Conservation (phyloP, 1,140 invertebrate species). For the Gonioctena quinquepunctata region DNA sequence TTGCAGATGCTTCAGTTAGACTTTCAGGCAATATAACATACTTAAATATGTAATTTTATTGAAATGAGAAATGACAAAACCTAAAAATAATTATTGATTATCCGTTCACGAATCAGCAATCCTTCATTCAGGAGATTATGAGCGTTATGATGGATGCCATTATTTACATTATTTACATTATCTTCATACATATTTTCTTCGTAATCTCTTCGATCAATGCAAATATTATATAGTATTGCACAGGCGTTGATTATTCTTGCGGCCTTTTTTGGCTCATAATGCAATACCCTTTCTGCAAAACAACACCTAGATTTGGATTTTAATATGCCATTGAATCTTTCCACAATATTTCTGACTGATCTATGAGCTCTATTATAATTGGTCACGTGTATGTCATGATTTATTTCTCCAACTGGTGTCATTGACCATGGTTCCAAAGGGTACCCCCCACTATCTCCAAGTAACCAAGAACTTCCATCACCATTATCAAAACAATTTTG, state of each 20-base stretch:
- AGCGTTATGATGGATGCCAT: neutral
- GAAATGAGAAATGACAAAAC: neutral
- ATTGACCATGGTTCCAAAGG: slow-evolving; percentile 29
- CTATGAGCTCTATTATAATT: no score
- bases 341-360: no score
- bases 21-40: no score
- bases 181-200: neutral
- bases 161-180: neutral
- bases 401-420: slow-evolving; percentile 24
- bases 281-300: neutral
- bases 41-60: no score
- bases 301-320: neutral
- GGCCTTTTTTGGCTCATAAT: neutral
- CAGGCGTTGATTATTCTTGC: neutral
- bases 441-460: slow-evolving; percentile 36
- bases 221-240: neutral
- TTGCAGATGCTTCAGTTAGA: no score
- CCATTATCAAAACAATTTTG: slow-evolving; percentile 1
- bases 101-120: neutral
- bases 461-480: slow-evolving; percentile 2
- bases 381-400: no score
- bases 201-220: neutral
- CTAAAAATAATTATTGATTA: neutral
- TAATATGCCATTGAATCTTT: neutral
- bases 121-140: neutral